These are phyloP conservation scores for Tolypeutes matacus DNA, from an alignment of 2,797 vertebrate species.

Conservation along the genomic window DNA sequence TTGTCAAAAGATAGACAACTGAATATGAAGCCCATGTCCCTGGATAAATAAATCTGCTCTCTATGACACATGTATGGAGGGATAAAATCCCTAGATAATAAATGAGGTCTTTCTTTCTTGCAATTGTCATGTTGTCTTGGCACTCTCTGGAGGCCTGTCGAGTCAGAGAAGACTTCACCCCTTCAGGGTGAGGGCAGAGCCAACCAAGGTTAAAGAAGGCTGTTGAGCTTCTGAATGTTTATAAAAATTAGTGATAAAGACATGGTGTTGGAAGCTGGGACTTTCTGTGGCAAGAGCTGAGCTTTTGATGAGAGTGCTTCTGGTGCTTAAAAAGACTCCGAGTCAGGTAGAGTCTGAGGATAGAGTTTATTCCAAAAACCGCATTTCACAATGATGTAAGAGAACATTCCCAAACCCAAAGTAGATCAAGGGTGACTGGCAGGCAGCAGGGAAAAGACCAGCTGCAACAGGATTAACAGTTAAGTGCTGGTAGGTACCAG, in stretches of 20 bases:
- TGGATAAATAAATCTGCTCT: too few species aligned
- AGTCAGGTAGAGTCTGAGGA: background rate
- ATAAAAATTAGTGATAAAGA: slow-evolving; percentile 6
- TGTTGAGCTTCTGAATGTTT: background rate
- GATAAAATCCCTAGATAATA: background rate
- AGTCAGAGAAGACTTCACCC: background rate
- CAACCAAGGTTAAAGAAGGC: background rate
- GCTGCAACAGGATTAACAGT: background rate
- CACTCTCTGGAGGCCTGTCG: background rate
- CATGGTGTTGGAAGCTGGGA: background rate
- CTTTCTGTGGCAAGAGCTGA: background rate
- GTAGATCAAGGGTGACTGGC: background rate
- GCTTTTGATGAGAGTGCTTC: background rate
- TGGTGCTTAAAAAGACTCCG: background rate
- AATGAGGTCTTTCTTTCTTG: background rate
- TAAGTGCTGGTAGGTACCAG: background rate
- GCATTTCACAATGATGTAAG: background rate
- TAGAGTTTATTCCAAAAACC: slow-evolving; percentile 25
- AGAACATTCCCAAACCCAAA: background rate
- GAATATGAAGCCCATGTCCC: background rate
- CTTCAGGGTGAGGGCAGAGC: background rate
- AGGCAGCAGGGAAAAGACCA: background rate
- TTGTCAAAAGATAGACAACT: background rate
- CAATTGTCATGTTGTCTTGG: background rate
- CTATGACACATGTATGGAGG: background rate